Conservation (phyloP, 2,888 invertebrate genomes). For the Zelleria hepariella region DNA sequence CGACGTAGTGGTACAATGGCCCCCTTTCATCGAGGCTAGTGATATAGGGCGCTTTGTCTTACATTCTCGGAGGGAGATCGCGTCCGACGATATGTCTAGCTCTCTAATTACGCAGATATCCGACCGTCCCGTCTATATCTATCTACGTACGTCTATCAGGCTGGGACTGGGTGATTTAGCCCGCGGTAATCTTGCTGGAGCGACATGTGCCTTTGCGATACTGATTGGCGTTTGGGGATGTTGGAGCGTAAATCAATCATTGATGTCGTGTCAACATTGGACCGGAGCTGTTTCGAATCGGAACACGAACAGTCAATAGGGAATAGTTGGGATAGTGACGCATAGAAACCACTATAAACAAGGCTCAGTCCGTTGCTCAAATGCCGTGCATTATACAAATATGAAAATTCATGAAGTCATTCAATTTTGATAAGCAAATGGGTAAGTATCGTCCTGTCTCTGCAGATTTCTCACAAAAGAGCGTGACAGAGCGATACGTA, state of each 20-base stretch:
- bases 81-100: background rate
- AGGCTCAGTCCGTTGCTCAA: too few species aligned
- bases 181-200: background rate
- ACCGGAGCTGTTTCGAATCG: background rate
- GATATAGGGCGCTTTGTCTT: conserved; percentile 6
- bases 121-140: background rate
- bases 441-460: too few species aligned
- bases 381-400: too few species aligned
- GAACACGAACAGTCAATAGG: background rate
- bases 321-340: too few species aligned
- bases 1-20: background rate
- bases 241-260: background rate
- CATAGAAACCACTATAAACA: too few species aligned
- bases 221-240: background rate
- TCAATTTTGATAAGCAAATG: too few species aligned
- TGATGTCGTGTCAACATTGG: background rate
- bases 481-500: too few species aligned
- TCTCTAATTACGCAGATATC: conserved; percentile 5
- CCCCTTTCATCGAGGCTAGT: background rate
- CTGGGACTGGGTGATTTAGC: background rate
- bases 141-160: background rate
- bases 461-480: too few species aligned
- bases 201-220: background rate
- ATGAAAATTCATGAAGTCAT: too few species aligned
- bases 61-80: background rate